Base-by-base conservation (phyloP, 2,888 invertebrate genomes). In the Malthinus flaveolus region DNA sequence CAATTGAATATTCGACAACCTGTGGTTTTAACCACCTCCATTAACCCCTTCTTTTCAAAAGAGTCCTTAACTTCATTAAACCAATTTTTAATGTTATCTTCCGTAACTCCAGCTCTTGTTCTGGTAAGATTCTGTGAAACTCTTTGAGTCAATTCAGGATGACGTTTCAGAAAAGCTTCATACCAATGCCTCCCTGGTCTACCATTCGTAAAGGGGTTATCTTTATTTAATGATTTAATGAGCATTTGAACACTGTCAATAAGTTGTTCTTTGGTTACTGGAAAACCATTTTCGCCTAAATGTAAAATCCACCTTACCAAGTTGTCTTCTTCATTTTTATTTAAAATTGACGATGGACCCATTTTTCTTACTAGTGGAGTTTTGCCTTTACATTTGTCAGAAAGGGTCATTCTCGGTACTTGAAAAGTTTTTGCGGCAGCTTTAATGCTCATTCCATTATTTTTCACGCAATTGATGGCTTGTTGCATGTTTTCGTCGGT, bases 21-120 rank as follows among this genome's bases (percentile, higher is more conserved):
- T 9, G 11, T 31, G 10, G 45, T 52, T 33, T 44, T 11, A 52
- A 33, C 7, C 10, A 44, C 34, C 6, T 45, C 15, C 15, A 1
- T 13, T 52, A 35, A 13, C 9, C 39, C 23, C 31, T 50, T 36
- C 15, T 12, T 7, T 10, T 32, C 4, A 23, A 52, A 44, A 23
- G 35, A 52, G 34, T 52, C 35, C 23, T 33, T 13, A 36, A 52
- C 45, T 52, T 50, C 39, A 8, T 23, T 36, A 23, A 37, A 37
- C 50, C 39, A 50, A 0, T 36, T 37, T 50, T 15, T 52, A 36
- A 52, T 52, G 34, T 52, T 52, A 11, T 1, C 39, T 53, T 66
- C 58, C 15, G 65, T 64, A 2, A 71, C 64, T 8, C 32, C 39
- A 34, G 69, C 23, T 5, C 23, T 23, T 3, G 23, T 23, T 23